Base-by-base conservation (phyloP, 2,113 vertebrate genomes). In the Nycticorax nycticorax region DNA sequence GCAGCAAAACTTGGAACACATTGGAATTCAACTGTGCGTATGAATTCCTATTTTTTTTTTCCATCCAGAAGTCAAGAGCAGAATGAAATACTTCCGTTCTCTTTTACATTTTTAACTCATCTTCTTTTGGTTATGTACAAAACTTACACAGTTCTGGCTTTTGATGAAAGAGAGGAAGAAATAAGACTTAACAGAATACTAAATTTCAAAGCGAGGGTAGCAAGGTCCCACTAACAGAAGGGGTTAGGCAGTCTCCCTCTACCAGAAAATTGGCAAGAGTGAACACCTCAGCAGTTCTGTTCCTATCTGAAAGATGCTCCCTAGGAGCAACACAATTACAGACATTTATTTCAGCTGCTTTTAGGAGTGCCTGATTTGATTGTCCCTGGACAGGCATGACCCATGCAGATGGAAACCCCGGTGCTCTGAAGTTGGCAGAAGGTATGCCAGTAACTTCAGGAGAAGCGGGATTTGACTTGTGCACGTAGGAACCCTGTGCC, bases 241-340 rank as follows among this genome's bases (percentile, higher is more conserved):
- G 66, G 23, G 28, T 9, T 19, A 41, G 10, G 10, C 28, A 27
- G 50, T 27, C 37, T 88, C 50, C 15, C 11, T 55, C 23, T 21
- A 3, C 26, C 6, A 3, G 57, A 56, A 66, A 50, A 53, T 7
- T 15, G 14, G 21, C 11, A 50, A 33, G 7, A 11, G 6, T 14
- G 22, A 30, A 26, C 2, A 0, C 5, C 41, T 47, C 5, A 0
- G 23, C 15, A 35, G 10, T 16, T 60, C 28, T 60, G 66, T 16
- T 35, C 10, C 1, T 3, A 2, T 30, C 8, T n/a, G 62, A 57
- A 67, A 48, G 24, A 5, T 35, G 41, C 23, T 33, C 41, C 37
- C 6, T 0, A 7, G 79, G 3, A 75, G n/a, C 32, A 8, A 6
- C 14, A 3, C 37, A 33, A 8, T 26, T 32, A 6, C 0, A 26